These are phyloP conservation scores for Leucoraja ocellata DNA, from an alignment of 2,797 vertebrate genomes.

Conservation along the genomic window DNA sequence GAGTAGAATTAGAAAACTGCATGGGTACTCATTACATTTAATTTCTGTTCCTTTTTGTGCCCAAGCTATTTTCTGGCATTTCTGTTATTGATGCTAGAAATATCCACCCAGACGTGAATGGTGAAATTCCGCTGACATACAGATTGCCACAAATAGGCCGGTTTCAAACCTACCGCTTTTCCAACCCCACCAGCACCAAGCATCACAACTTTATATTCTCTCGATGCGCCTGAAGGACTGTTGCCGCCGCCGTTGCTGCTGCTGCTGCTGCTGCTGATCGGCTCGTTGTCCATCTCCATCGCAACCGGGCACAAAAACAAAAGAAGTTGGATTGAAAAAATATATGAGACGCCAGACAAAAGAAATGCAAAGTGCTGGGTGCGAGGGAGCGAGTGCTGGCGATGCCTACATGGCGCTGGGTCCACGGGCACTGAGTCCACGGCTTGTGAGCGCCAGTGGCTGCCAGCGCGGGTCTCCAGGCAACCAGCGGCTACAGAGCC, in stretches of 20 bases:
- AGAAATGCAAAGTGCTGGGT: background rate
- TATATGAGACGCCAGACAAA: background rate
- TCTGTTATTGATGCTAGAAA: too few relatives aligned
- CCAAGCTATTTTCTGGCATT: too few relatives aligned
- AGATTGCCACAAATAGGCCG: background rate
- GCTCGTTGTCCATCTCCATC: conserved; percentile 56
- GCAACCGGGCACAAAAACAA: conserved; percentile 41
- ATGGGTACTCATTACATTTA: too few relatives aligned
- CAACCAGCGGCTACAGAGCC: conserved; percentile 51
- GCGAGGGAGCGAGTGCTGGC: background rate
- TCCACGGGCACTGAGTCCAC: background rate
- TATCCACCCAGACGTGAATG: too few relatives aligned
- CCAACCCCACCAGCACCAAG: conserved; percentile 59
- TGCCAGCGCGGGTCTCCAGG: conserved; percentile 60
- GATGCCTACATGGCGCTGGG: background rate
- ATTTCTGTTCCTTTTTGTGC: too few relatives aligned
- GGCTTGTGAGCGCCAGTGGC: conserved; percentile 45
- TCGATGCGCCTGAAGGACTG: conserved; percentile 51
- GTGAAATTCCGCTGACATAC: background rate
- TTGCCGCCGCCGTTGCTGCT: conserved; percentile 49
- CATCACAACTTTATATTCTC: conserved; percentile 63
- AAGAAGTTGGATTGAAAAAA: too few relatives aligned
- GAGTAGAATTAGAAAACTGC: too few relatives aligned
- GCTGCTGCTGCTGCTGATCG: conserved; percentile 45
- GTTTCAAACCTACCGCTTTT: conserved; percentile 56